Conservation (phyloP, 2,888 invertebrate genomes). For the Cryptosula pallasiana region DNA sequence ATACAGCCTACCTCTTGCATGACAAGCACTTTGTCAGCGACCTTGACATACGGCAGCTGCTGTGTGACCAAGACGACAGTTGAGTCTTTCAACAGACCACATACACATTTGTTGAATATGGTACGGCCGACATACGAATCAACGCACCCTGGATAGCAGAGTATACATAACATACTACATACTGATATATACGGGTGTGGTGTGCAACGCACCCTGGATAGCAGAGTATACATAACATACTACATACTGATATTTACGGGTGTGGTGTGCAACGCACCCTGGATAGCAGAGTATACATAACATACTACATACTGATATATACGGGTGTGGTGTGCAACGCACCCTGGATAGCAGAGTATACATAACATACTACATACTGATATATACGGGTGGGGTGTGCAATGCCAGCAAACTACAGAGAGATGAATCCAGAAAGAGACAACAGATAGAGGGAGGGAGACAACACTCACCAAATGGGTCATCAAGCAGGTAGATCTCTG, state of each 20-base stretch:
- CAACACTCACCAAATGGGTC: slow-evolving; percentile 32
- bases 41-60: slow-evolving; percentile 32
- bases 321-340: no score
- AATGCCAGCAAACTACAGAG: no score
- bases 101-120: slow-evolving; percentile 31
- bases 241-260: no score
- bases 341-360: no score
- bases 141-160: background rate
- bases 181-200: no score
- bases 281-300: no score
- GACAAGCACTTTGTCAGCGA: slow-evolving; percentile 33
- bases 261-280: no score
- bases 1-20: slow-evolving; percentile 34
- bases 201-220: no score
- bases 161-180: background rate
- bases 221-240: no score
- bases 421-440: background rate
- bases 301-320: no score
- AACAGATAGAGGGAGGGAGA: background rate
- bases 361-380: no score
- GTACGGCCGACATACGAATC: slow-evolving; percentile 23
- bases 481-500: slow-evolving; percentile 36
- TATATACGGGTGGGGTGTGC: no score
- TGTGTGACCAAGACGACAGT: slow-evolving; percentile 34
- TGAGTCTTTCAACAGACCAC: slow-evolving; percentile 33